Evolutionary conservation across 2,797 vertebrate species (phyloP).

Genomic region (Aulostomus chinensis): DNA sequence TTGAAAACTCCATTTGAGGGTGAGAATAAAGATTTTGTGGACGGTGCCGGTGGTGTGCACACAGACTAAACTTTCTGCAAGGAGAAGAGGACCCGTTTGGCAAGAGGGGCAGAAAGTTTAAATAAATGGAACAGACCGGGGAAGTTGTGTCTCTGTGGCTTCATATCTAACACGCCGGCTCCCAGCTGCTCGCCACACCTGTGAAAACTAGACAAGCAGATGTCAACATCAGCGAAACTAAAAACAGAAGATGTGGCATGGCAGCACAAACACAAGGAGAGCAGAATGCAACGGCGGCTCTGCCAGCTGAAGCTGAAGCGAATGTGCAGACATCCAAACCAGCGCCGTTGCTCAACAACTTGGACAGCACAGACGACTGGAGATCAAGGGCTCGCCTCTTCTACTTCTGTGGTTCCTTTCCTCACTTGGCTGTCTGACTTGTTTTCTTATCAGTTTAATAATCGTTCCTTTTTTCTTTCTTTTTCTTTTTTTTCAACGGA

Average conservation of each 20-base stretch:
- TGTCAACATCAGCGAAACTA: conserved; percentile 32
- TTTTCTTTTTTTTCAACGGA: conserved; percentile 23
- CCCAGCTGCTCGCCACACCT: conserved; percentile 45
- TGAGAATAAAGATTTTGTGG: conserved; percentile 33
- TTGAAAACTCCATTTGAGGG: background rate
- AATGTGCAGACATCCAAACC: conserved; percentile 25
- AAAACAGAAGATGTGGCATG: conserved; percentile 24
- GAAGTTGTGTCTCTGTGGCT: conserved; percentile 32
- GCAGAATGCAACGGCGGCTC: background rate
- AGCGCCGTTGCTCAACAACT: conserved; percentile 40
- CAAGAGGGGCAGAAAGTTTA: conserved; percentile 54
- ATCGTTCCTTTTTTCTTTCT: too few species aligned
- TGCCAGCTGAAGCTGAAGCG: conserved; percentile 22
- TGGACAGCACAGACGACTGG: conserved; percentile 22
- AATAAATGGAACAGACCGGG: conserved; percentile 52
- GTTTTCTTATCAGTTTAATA: conserved; percentile 10
- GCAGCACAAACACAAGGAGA: conserved; percentile 3
- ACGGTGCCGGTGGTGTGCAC: conserved; percentile 46
- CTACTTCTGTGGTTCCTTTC: too few species aligned
- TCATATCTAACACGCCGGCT: conserved; percentile 14
- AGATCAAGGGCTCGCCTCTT: conserved; percentile 52
- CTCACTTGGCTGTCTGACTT: background rate
- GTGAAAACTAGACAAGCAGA: conserved; percentile 43
- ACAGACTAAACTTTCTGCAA: conserved; percentile 71
- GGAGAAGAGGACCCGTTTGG: conserved; percentile 46